Evolutionary conservation across 2,797 vertebrate species (phyloP).

Genomic region (Spizella passerina): DNA sequence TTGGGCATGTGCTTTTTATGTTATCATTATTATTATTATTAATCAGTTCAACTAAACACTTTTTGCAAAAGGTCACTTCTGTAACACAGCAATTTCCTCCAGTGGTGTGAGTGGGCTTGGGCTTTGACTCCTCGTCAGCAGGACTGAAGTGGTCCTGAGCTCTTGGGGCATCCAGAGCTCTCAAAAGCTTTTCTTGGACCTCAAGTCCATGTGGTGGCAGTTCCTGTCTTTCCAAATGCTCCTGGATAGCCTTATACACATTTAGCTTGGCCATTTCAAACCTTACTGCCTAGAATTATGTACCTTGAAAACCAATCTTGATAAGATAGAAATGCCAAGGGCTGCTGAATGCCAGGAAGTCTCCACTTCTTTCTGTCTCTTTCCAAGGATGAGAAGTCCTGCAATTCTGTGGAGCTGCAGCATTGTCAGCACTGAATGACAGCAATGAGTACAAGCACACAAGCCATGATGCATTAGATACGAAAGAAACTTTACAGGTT

Average conservation of each 20-base stretch:
- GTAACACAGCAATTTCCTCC: not conserved
- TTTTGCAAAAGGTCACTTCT: not conserved
- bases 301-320: not conserved
- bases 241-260: not conserved
- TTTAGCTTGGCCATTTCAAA: not conserved
- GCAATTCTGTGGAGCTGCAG: accelerated
- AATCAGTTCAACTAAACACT: not conserved
- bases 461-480: not conserved
- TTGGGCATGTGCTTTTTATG: not conserved
- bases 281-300: not conserved
- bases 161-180: not conserved
- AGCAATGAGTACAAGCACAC: not conserved
- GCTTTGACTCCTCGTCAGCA: not conserved
- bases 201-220: not conserved
- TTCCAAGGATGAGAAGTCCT: not conserved
- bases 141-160: not conserved
- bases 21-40: not conserved
- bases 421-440: not conserved
- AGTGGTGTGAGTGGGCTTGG: not conserved
- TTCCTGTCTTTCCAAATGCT: not conserved
- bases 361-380: not conserved
- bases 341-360: not conserved
- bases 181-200: not conserved
- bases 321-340: not conserved
- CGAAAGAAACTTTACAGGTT: not conserved